phyloP scores from a whole-genome alignment of 2,113 vertebrate genomes.

The Thomomys bottae region DNA sequence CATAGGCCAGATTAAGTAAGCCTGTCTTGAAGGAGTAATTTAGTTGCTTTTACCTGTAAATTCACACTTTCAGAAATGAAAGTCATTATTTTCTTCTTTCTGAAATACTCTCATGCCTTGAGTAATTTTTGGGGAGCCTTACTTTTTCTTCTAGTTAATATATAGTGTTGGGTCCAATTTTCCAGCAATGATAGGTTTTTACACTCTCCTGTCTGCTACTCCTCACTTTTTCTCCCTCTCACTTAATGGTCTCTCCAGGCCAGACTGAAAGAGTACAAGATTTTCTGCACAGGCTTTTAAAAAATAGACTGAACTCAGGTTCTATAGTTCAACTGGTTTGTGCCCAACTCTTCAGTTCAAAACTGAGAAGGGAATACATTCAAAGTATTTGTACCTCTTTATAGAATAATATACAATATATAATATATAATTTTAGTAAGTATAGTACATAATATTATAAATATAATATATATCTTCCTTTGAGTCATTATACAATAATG shows the following conservation, averaged over 20 bases:
- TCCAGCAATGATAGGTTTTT: constrained; percentile 37
- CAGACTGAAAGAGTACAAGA: background rate
- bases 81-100: constrained; percentile 34
- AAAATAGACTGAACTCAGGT: background rate
- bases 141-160: background rate
- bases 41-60: background rate
- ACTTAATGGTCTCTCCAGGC: background rate
- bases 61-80: constrained; percentile 69
- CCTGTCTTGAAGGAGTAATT: constrained; percentile 24
- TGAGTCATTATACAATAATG: too few relatives aligned
- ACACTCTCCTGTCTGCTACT: background rate
- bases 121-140: constrained; percentile 16
- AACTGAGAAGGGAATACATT: background rate
- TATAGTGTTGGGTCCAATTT: background rate
- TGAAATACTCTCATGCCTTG: constrained; percentile 17
- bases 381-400: too few relatives aligned
- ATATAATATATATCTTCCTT: too few relatives aligned
- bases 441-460: too few relatives aligned
- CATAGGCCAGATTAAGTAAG: background rate
- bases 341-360: background rate
- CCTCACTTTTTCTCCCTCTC: constrained; percentile 46
- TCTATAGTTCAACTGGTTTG: background rate
- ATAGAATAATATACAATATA: too few relatives aligned
- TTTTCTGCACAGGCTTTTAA: background rate
- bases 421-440: too few relatives aligned